A percentile compares a stretch with the other conserved stretches of the same genome.
phyloP scores from a whole-genome alignment of 1,140 invertebrate genomes.

The Holotrichia oblita region DNA sequence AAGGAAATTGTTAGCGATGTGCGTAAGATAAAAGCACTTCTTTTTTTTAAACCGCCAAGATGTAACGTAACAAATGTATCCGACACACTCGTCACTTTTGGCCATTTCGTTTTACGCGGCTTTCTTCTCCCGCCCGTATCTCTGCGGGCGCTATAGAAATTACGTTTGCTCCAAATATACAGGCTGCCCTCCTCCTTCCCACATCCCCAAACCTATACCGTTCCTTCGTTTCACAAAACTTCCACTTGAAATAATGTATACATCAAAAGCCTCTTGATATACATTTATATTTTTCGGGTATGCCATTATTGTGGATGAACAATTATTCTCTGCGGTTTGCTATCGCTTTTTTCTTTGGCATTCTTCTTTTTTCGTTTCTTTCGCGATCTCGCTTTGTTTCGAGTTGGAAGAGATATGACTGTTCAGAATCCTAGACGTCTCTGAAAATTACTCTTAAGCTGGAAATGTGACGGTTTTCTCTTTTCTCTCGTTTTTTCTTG shows the following conservation, averaged over 20 bases:
- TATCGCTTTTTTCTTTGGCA: not conserved
- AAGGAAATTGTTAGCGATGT: not conserved
- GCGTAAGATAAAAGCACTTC: not conserved
- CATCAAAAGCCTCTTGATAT: constrained; percentile 7
- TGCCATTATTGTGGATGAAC: constrained; percentile 5
- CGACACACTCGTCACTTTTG: constrained; percentile 6
- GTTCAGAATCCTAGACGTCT: constrained; percentile 10
- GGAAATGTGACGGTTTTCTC: not conserved
- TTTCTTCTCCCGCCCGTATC: not conserved
- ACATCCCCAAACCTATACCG: not conserved
- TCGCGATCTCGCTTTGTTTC: not conserved
- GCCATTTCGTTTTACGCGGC: not conserved
- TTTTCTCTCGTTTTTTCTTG: not conserved
- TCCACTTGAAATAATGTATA: constrained; percentile 2
- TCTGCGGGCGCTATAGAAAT: not conserved
- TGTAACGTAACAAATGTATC: not conserved
- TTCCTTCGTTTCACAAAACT: not conserved
- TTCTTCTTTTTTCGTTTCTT: not conserved
- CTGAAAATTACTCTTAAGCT: not conserved
- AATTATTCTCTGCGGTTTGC: constrained; percentile 9
- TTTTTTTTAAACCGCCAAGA: constrained; percentile 3
- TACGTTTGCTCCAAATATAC: not conserved
- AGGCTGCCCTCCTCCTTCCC: not conserved
- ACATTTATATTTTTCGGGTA: constrained; percentile 5
- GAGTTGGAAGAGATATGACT: not conserved